A percentile compares a stretch with the other conserved stretches of the same genome.
Conservation (phyloP, 2,888 invertebrate genomes). For the Watsonalla binaria region DNA sequence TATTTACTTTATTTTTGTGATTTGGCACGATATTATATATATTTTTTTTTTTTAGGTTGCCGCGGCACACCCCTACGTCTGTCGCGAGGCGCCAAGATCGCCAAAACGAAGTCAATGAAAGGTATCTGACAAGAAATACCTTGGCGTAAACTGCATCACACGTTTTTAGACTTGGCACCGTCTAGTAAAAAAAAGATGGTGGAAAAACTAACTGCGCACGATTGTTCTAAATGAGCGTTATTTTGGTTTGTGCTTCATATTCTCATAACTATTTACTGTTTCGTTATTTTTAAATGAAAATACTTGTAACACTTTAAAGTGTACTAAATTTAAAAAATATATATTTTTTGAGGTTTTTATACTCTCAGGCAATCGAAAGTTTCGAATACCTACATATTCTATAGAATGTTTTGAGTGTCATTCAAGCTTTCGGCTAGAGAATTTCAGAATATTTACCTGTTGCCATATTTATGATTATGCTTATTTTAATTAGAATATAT, state of each 20-base stretch:
- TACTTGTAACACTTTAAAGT: background rate
- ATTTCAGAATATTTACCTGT: too few species aligned
- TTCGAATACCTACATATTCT: too few species aligned
- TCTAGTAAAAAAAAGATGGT: constrained; percentile 1
- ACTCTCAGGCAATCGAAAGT: too few species aligned
- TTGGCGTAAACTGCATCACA: constrained; percentile 36
- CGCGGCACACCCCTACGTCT: constrained; percentile 24
- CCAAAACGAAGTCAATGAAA: constrained; percentile 57
- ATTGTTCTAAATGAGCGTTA: constrained; percentile 7
- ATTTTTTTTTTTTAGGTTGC: constrained; percentile 1
- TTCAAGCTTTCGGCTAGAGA: too few species aligned
- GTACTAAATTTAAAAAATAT: too few species aligned
- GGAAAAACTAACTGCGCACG: constrained; percentile 17
- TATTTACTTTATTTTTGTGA: too few species aligned
- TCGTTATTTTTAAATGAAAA: background rate
- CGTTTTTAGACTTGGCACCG: constrained; percentile 53
- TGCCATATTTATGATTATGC: too few species aligned
- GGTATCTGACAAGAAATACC: constrained; percentile 43
- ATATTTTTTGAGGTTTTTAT: too few species aligned
- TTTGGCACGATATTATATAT: background rate
- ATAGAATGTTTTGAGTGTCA: too few species aligned
- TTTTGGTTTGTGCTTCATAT: background rate
- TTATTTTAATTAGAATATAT: too few species aligned
- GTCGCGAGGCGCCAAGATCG: constrained; percentile 54
- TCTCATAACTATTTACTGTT: background rate